Evolutionary conservation across 2,888 invertebrate genomes (phyloP).

Genomic region (Lepidonotus clava): DNA sequence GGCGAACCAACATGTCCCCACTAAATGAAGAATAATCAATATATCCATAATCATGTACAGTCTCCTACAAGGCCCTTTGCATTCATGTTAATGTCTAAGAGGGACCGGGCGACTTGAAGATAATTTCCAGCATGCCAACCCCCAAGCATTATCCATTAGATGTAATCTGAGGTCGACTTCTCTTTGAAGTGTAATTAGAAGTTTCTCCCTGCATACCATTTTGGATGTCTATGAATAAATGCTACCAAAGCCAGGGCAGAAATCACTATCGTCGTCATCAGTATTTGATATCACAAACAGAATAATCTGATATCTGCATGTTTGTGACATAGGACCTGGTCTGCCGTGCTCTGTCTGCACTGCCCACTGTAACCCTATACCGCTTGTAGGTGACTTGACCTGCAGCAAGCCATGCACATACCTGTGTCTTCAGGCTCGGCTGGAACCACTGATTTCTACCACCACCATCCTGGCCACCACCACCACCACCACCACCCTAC

Average conservation of each 20-base stretch:
- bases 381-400: background rate
- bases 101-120: no score
- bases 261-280: background rate
- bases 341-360: no score
- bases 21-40: conserved; percentile 7
- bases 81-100: no score
- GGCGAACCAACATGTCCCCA: background rate
- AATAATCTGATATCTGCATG: background rate
- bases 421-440: conserved; percentile 13
- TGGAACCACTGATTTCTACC: background rate
- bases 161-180: no score
- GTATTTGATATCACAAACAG: conserved; percentile 4
- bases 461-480: background rate
- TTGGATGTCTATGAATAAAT: no score
- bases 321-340: background rate
- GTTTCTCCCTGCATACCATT: no score
- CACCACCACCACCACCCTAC: background rate
- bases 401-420: background rate
- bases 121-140: no score
- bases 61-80: no score
- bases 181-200: no score
- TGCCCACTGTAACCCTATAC: conserved; percentile 15
- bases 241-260: no score
- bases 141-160: no score
- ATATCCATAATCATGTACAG: background rate